Evolutionary conservation across 2,797 vertebrate genomes (phyloP).

Genomic region (Pseudomugil tenellus): DNA sequence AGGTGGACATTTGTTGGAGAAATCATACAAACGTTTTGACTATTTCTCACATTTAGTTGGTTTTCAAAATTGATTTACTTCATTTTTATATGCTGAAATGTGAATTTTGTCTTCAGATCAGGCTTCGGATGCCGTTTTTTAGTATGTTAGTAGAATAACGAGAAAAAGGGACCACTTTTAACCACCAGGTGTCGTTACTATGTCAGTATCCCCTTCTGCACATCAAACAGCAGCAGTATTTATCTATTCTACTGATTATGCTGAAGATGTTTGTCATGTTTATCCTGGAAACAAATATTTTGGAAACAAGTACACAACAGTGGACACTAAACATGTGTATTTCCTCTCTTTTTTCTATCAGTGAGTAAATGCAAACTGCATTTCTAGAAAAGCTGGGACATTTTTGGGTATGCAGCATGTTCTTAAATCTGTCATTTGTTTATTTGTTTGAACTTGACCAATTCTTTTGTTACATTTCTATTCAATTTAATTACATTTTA

Average conservation of each 20-base stretch:
- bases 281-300: background rate
- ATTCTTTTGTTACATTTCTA: background rate
- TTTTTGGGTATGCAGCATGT: background rate
- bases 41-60: no score
- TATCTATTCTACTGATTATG: background rate
- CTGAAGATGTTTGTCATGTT: background rate
- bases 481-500: background rate
- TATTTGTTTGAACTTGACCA: background rate
- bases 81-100: background rate
- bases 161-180: background rate
- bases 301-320: background rate
- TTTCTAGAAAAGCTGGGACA: background rate
- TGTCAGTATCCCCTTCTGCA: background rate
- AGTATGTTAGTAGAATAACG: background rate
- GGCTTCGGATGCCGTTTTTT: background rate
- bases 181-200: constrained; percentile 24
- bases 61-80: background rate
- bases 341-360: background rate
- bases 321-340: background rate
- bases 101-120: background rate
- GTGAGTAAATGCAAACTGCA: background rate
- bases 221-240: background rate
- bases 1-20: background rate
- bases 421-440: background rate
- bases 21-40: no score